Base-by-base conservation (phyloP, 2,113 vertebrate species). In the Plecotus auritus region DNA sequence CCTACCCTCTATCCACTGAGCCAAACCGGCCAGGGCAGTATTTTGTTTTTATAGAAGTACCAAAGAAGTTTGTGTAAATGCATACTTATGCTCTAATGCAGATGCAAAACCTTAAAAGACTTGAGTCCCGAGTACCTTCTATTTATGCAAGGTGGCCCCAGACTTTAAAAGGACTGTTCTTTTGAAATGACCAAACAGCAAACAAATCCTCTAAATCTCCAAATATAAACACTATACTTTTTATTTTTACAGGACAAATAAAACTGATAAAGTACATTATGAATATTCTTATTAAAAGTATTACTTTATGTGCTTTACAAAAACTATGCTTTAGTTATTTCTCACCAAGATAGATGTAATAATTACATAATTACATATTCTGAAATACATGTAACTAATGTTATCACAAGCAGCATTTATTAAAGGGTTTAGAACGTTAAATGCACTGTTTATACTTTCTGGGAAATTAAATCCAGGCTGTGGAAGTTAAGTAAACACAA, bases 291-390 rank as follows among this genome's bases (percentile, higher is more conserved):
- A 49, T 7, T 85, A 54, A 89, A 91, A 91, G 26, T 3, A 78
- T 42, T 67, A 82, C 59, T 37, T 37, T 81, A 95, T 84, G 8
- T 66, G 37, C 30, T 92, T 85, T 42, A 76, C 26, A 85, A 95
- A 95, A 88, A 85, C 59, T 59, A 11, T 35, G 8, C 82, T 93
- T 95, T 32, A 78, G 20, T 78, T 59, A 86, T 20, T 88, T 94
- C 87, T 91, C 69, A 86, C 35, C 67, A 76, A 83, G 47, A 40
- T 16, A 91, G 54, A 86, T 13, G 26, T 42, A 86, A 83, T 64
- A 85, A 96, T 35, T 80, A 94, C 20, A 81, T 7, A 81, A 66
- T 78, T 42, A 76, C 40, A 59, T 20, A 78, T 59, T 88, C 54
- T 54, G 32, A 80, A 82, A 72, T 16, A 49, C 7, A 9, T 30